These are phyloP conservation scores for Laticauda laticaudata DNA, from an alignment of 2,113 vertebrate species.

Conservation along the genomic window DNA sequence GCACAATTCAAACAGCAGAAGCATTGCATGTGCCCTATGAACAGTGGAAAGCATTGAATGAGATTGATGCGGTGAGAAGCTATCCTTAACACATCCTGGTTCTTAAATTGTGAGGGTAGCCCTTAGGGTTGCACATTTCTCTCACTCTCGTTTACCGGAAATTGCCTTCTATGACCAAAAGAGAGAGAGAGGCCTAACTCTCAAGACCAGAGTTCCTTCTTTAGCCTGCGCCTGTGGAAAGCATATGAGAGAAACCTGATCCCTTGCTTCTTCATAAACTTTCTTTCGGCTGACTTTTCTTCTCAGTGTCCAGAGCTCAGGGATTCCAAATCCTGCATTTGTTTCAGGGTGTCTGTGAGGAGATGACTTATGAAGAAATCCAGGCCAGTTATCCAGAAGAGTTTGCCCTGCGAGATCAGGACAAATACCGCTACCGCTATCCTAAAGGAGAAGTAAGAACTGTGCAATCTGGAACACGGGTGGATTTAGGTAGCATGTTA, in stretches of 20 bases:
- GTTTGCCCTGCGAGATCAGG: conserved; percentile 88
- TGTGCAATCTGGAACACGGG: not conserved
- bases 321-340: not conserved
- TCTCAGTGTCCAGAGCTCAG: not conserved
- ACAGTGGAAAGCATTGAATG: conserved; percentile 94
- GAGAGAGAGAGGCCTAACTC: not conserved
- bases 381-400: conserved; percentile 84
- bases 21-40: conserved; percentile 83
- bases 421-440: conserved; percentile 93
- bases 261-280: accelerated
- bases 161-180: accelerated
- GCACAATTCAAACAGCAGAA: conserved; percentile 90
- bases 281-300: accelerated
- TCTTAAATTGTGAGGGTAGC: not conserved
- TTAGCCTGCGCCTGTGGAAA: not conserved
- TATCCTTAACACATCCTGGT: not conserved
- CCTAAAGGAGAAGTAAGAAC: conserved; percentile 87
- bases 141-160: accelerated
- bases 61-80: conserved; percentile 87
- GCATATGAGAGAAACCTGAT: not conserved
- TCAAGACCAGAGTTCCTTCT: not conserved
- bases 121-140: not conserved
- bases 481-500: not conserved
- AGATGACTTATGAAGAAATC: conserved; percentile 92
- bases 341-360: conserved; percentile 87